A percentile compares a stretch with the other conserved stretches of the same genome.
These are phyloP conservation scores for Silurus lanzhouensis DNA, from an alignment of 2,797 vertebrate species.

Conservation along the genomic window DNA sequence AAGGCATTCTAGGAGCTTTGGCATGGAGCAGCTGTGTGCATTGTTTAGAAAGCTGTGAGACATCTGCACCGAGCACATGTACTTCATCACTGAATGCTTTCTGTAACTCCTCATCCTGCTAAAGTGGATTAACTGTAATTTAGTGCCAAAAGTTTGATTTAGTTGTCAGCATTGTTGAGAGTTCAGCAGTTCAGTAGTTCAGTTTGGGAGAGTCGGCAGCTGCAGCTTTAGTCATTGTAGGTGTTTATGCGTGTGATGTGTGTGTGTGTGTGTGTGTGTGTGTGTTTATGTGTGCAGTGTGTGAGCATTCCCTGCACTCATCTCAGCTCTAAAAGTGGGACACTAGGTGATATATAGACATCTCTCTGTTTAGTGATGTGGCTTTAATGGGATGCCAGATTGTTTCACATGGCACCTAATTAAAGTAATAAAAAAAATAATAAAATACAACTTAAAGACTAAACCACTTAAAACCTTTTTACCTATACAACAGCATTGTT, in stretches of 20 bases:
- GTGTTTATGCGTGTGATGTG: neutral
- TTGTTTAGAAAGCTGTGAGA: constrained; percentile 46
- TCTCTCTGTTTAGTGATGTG: constrained; percentile 1
- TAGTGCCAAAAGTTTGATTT: constrained; percentile 3
- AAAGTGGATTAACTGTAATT: constrained; percentile 6
- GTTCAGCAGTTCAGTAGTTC: constrained; percentile 28
- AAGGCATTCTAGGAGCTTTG: constrained; percentile 54
- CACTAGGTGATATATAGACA: neutral
- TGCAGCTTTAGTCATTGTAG: neutral
- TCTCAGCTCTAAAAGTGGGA: neutral
- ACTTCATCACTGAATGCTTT: constrained; percentile 25
- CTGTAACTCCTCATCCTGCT: constrained; percentile 20
- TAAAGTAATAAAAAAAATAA: too few species aligned
- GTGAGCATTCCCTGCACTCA: neutral
- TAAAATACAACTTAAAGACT: too few species aligned
- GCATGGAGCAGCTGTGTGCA: constrained; percentile 52
- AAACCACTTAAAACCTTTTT: neutral
- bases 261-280: neutral
- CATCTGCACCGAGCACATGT: constrained; percentile 25
- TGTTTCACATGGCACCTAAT: neutral
- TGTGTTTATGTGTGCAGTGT: neutral
- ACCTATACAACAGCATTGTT: neutral
- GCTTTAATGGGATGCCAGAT: neutral
- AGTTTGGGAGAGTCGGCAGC: constrained; percentile 4
- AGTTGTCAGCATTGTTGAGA: constrained; percentile 7